A percentile compares a stretch with the other conserved stretches of the same genome.
Conservation (phyloP, 2,888 invertebrate genomes). For the Macrostomum cliftonense region DNA sequence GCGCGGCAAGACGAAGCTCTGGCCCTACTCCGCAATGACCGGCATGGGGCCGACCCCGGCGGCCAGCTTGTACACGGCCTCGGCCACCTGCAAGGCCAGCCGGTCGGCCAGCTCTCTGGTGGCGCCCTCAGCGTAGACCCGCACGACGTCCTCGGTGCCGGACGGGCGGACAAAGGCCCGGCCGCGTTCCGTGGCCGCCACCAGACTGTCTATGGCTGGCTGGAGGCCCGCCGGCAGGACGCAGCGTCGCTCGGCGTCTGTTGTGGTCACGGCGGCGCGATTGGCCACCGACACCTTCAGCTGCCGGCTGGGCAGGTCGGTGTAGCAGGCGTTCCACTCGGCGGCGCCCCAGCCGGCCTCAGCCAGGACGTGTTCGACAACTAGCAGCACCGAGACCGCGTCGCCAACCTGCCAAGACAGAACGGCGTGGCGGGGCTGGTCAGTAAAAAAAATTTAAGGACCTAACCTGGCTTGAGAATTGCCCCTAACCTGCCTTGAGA, state of each 20-base stretch:
- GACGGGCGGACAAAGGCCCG: conserved; percentile 50
- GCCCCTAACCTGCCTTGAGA: no score
- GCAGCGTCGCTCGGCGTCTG: conserved; percentile 66
- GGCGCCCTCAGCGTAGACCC: conserved; percentile 84
- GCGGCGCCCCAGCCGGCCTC: conserved; percentile 56
- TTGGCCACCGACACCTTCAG: conserved; percentile 54
- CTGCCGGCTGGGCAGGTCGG: conserved; percentile 62
- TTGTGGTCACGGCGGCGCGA: conserved; percentile 61
- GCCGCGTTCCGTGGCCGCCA: conserved; percentile 2
- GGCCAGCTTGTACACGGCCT: conserved; percentile 56
- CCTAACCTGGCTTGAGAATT: no score
- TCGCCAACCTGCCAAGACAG: conserved; percentile 66
- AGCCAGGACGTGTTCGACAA: conserved; percentile 70
- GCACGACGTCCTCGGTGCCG: conserved; percentile 85
- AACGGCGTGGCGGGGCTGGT: no score
- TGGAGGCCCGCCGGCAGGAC: conserved; percentile 66
- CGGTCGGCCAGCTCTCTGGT: conserved; percentile 48
- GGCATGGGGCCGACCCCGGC: conserved; percentile 50
- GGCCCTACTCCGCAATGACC: no score
- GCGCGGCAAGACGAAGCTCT: no score
- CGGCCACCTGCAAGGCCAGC: conserved; percentile 55
- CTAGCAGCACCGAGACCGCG: conserved; percentile 78
- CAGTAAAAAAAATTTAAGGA: no score
- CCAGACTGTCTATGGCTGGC: conserved; percentile 51
- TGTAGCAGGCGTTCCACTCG: conserved; percentile 63